Conservation (phyloP, 2,113 vertebrate genomes). For the Sapayoa aenigma region DNA sequence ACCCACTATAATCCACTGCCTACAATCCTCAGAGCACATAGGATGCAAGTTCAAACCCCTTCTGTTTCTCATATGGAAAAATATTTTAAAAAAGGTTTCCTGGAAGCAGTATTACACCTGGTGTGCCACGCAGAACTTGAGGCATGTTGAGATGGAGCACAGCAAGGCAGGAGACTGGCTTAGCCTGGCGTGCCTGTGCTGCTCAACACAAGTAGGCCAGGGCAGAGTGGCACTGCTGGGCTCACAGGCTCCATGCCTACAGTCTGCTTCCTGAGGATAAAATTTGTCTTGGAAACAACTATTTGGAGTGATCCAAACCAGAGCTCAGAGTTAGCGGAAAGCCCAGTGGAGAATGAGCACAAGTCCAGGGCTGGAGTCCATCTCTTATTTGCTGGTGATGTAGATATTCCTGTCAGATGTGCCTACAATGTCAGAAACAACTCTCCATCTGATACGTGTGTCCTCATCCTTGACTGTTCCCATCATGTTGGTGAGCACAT, state of each 20-base stretch:
- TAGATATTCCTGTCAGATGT: background rate
- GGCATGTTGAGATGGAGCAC: background rate
- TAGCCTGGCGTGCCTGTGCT: accelerated
- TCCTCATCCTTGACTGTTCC: background rate
- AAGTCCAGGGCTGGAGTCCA: background rate
- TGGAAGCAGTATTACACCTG: background rate
- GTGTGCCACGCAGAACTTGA: background rate
- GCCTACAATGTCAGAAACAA: background rate
- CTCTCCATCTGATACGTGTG: background rate
- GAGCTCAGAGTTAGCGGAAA: background rate
- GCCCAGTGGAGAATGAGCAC: background rate
- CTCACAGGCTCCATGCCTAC: background rate
- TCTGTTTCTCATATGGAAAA: background rate
- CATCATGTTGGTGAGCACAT: accelerated
- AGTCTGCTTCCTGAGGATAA: background rate
- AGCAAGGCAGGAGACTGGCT: background rate
- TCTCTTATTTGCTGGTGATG: background rate
- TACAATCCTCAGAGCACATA: background rate
- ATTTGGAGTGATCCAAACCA: background rate
- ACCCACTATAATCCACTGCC: background rate
- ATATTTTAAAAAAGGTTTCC: background rate
- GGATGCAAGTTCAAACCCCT: background rate
- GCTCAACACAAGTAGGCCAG: background rate
- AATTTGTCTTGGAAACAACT: background rate
- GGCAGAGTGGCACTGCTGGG: background rate